Base-by-base conservation (phyloP, 2,888 invertebrate genomes). In the Keiferia lycopersicella region DNA sequence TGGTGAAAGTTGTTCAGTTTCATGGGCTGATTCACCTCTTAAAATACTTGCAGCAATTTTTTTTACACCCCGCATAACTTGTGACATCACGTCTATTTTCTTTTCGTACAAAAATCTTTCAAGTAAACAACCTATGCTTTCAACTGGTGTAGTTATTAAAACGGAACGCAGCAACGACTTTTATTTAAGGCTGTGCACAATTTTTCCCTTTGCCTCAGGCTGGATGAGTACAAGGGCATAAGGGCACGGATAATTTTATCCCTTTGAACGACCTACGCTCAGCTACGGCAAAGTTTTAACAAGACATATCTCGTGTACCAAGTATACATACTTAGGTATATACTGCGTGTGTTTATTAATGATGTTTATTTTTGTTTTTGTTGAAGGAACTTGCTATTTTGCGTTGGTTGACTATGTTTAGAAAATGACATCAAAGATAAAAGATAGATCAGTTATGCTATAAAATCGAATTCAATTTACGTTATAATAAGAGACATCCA, bases 171-270 rank as follows among this genome's bases (percentile, higher is more conserved):
- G 34, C 34, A 34, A 34, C 34, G 39, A 20, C n/a, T 41, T 41
- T 59, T 45, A 20, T 41, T 20, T 18, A 11, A 41, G 39, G 20
- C 60, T 45, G 14, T 16, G 60, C 60, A 45, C 60, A 41, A 41
- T 60, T 45, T 60, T 58, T 39, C 41, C 59, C 60, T 26, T 26
- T 26, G 45, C 60, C 60, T 8, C 1, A 10, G 60, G 60, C 45
- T n/a, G 22, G 41, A 45, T 60, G 26, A n/a, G 60, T 56, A 56
- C 56, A 34, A 41, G 60, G 60, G 60, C 12, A 56, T 34, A 34
- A 41, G 60, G 60, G 60, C 12, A 34, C 34, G 45, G 60, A 60
- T 60, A 60, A 60, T 60, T 60, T 60, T 60, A 60, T 22, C 45
- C 60, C 60, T 60, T 60, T 60, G 60, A 60, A 45, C 45, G 45